These are phyloP conservation scores for Mactromeris polynyma DNA, from an alignment of 2,888 invertebrate species.

Conservation along the genomic window DNA sequence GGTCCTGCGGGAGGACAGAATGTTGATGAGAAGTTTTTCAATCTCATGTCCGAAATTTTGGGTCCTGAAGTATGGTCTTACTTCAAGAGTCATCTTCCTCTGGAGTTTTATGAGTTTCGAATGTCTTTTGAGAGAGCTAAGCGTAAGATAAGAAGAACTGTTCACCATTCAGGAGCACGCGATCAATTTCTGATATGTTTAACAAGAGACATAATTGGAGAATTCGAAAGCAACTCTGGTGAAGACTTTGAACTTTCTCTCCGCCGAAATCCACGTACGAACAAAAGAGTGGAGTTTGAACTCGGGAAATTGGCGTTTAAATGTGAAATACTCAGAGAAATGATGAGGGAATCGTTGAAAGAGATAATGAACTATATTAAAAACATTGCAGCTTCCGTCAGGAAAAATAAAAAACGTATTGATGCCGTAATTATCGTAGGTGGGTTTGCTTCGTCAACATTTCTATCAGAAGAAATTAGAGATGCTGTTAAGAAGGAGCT, in stretches of 20 bases:
- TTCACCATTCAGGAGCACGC: background rate
- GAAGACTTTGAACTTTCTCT: background rate
- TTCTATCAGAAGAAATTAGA: constrained; percentile 19
- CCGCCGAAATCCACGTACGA: background rate
- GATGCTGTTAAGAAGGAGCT: background rate
- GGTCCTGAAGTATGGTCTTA: constrained; percentile 13
- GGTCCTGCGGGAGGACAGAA: constrained; percentile 49
- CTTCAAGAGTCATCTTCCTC: background rate
- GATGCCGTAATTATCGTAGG: constrained; percentile 28
- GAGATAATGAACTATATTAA: constrained; percentile 16
- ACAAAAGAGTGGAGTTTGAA: constrained; percentile 29
- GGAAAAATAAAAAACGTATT: background rate
- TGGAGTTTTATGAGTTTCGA: constrained; percentile 44
- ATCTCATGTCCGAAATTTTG: constrained; percentile 32
- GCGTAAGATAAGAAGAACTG: background rate
- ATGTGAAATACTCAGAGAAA: constrained; percentile 23
- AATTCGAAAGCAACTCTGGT: background rate
- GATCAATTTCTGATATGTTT: constrained; percentile 24
- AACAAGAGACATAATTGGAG: background rate
- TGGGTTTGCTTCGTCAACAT: constrained; percentile 26
- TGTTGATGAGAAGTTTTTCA: constrained; percentile 46
- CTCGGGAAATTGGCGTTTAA: constrained; percentile 29
- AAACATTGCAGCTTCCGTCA: background rate
- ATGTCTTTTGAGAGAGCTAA: constrained; percentile 40
- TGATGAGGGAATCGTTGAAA: constrained; percentile 32